Base-by-base conservation (phyloP, 2,113 vertebrate species). In the Oryzias javanicus region DNA sequence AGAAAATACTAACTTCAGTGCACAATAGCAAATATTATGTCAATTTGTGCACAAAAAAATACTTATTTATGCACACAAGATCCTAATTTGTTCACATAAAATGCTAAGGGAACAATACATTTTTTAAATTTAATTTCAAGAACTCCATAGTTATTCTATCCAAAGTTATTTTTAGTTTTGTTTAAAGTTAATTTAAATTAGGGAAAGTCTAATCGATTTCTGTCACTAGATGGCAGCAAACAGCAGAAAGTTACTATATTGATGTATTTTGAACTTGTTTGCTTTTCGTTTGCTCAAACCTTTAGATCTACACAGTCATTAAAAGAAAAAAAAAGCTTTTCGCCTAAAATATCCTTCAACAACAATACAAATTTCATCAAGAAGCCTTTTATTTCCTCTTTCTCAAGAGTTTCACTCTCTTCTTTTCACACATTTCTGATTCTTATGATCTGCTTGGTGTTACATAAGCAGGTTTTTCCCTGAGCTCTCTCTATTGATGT, bases 221-320 rank as follows among this genome's bases (percentile, higher is more conserved):
- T 48, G 45, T 81, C 88, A 82, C 82, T 64, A 89, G 89, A 69
- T 87, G 88, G 85, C 84, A 71, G 49, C 54, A 55, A 52, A 41
- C 25, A 68, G 61, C 67, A 44, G 45, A 29, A 2, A 1, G 19
- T 0, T 16, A 2, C 15, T 18, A 35, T 12, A 50, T 1, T 5
- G 1, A 8, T 16, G 8, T 2, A 7, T 1, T 24, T 48, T 14
- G 5, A 64, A 20, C 18, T 4, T 17, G 15, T 6, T 52, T 14
- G 15, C 4, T 2, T 40, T 62, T 52, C 1, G 12, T 46, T 64
- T 6, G 22, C 8, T n/a, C 6, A 3, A 5, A 22, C 22, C 18
- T 19, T 25, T 42, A 42, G 1, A 42, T 42, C 14, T 42, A n/a
- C 46, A n/a, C 3, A 2, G 8, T 1, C 16, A 48, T 8, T n/a